Percentiles rank a stretch among this genome's conserved stretches.
Conservation (phyloP, 1,140 invertebrate genomes). For the Orchesella cincta region DNA sequence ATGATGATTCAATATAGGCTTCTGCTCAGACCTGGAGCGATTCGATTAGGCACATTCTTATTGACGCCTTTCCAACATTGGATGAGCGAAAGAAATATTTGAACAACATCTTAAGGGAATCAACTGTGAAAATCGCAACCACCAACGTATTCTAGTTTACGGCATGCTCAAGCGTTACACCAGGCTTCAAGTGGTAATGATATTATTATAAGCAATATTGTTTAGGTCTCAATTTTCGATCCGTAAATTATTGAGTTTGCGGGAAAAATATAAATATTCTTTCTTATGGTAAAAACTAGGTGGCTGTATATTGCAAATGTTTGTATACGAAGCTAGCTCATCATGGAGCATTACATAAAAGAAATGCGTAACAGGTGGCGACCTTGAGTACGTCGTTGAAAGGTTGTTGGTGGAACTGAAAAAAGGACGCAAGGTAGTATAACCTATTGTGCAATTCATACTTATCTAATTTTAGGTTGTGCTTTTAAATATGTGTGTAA, state of each 20-base stretch:
- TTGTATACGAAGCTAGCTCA: conserved; percentile 91
- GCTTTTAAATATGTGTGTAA: not conserved
- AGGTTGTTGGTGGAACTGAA: conserved; percentile 83
- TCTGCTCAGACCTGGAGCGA: conserved; percentile 86
- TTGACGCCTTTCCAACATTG: conserved; percentile 90
- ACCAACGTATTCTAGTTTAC: conserved; percentile 67
- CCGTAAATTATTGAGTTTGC: too few species aligned
- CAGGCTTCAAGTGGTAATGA: conserved; percentile 78
- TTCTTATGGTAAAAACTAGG: conserved; percentile 54
- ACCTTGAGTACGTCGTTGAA: conserved; percentile 88
- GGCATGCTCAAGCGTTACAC: conserved; percentile 82
- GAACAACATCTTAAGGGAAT: conserved; percentile 86
- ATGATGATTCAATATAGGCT: too few species aligned
- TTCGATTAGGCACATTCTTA: conserved; percentile 96
- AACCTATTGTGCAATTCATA: not conserved
- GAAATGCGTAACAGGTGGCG: conserved; percentile 64
- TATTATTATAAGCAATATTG: too few species aligned
- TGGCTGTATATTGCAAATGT: conserved; percentile 93
- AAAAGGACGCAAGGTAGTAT: conserved; percentile 77
- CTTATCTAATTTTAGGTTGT: not conserved
- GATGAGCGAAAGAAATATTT: conserved; percentile 91
- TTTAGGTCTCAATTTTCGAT: too few species aligned
- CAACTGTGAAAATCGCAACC: conserved; percentile 70
- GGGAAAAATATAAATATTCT: not conserved
- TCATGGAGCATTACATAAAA: conserved; percentile 79